A percentile compares a stretch with the other conserved stretches of the same genome.
Evolutionary conservation across 2,113 vertebrate species (phyloP).

Genomic region (Tricholaema leucomelas): DNA sequence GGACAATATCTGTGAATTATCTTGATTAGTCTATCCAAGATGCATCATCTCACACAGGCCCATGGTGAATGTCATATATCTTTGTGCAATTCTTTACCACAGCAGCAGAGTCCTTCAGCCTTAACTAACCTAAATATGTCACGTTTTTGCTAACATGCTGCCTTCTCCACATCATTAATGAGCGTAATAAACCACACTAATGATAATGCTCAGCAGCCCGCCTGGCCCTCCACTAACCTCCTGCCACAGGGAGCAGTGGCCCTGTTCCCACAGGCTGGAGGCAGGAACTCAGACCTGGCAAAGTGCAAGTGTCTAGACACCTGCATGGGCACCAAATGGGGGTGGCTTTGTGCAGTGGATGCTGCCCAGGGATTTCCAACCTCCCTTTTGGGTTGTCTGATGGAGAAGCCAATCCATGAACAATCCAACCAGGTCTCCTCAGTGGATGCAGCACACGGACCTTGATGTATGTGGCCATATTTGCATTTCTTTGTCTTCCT

Average conservation of each 20-base stretch:
- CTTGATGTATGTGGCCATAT: not conserved
- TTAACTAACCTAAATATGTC: slow-evolving; percentile 62
- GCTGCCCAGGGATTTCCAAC: accelerated
- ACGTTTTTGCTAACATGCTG: slow-evolving; percentile 28
- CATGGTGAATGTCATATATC: slow-evolving; percentile 32
- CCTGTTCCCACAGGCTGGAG: not conserved
- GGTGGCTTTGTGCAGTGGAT: not conserved
- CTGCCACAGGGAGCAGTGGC: not conserved
- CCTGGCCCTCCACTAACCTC: not conserved
- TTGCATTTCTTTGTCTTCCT: not conserved
- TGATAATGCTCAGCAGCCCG: not conserved
- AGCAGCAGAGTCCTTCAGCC: slow-evolving; percentile 20
- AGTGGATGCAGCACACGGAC: not conserved
- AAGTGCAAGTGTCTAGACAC: not conserved
- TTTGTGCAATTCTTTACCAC: not conserved
- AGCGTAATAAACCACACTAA: slow-evolving; percentile 15
- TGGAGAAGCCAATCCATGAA: not conserved
- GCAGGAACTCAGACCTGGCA: not conserved
- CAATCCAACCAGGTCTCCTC: not conserved
- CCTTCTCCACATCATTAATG: slow-evolving; percentile 54
- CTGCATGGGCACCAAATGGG: accelerated
- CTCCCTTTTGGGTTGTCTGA: not conserved
- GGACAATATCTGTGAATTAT: slow-evolving; percentile 60
- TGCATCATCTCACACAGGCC: slow-evolving; percentile 18
- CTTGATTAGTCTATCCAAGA: slow-evolving; percentile 56